Conservation (phyloP, 1,140 invertebrate species). For the Neodiprion pinetum region DNA sequence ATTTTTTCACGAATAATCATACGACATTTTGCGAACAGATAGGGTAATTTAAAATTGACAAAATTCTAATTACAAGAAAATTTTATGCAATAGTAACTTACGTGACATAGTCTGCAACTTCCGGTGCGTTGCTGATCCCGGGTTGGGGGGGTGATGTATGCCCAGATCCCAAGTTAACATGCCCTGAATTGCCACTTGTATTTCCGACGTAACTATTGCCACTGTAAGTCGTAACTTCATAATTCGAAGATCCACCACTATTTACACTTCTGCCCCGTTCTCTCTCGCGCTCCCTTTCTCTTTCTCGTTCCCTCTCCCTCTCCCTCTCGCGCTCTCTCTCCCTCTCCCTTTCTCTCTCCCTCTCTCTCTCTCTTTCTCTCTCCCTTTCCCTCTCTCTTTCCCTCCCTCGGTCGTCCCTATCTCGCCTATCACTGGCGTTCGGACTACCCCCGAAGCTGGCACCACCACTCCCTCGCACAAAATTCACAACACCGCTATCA, state of each 20-base stretch:
- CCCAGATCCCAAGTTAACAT: slow-evolving; percentile 20
- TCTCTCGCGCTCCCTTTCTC: slow-evolving; percentile 37
- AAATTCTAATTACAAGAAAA: slow-evolving; percentile 14
- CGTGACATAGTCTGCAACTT: slow-evolving; percentile 65
- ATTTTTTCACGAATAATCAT: too few relatives aligned
- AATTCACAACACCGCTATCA: slow-evolving; percentile 13
- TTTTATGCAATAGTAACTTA: slow-evolving; percentile 49
- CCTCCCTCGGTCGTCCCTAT: slow-evolving; percentile 13
- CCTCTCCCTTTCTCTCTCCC: slow-evolving; percentile 22
- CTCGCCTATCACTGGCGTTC: slow-evolving; percentile 18
- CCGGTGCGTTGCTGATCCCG: slow-evolving; percentile 37
- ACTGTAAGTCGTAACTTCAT: slow-evolving; percentile 11
- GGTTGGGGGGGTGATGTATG: slow-evolving; percentile 21
- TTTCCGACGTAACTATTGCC: slow-evolving; percentile 8
- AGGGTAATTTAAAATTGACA: neutral
- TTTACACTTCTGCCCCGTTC: slow-evolving; percentile 35
- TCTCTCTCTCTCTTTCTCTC: slow-evolving; percentile 19
- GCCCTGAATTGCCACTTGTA: neutral
- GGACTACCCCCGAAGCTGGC: slow-evolving; percentile 13
- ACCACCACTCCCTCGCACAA: neutral
- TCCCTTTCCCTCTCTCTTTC: slow-evolving; percentile 10
- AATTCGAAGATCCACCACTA: slow-evolving; percentile 22
- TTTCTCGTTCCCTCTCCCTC: slow-evolving; percentile 30
- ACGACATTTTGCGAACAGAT: too few relatives aligned
- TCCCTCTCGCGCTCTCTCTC: slow-evolving; percentile 28